Conservation (phyloP, 2,113 vertebrate species). For the Antidorcas marsupialis region DNA sequence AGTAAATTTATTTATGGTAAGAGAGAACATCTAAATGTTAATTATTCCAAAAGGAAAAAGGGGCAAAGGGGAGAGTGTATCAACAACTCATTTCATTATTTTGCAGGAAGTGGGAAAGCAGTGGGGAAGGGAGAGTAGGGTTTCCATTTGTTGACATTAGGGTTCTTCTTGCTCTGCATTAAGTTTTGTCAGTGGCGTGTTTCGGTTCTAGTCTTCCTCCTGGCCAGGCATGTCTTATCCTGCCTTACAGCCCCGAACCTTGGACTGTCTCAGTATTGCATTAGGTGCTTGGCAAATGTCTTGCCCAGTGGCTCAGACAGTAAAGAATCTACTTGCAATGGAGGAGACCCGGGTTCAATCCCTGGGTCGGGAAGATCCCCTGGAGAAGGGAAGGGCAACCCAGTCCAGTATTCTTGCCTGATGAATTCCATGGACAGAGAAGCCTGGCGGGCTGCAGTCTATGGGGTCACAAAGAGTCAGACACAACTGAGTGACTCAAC, state of each 20-base stretch:
- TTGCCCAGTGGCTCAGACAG: not conserved
- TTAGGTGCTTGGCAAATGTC: not conserved
- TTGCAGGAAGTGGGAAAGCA: not conserved
- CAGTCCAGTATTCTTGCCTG: not conserved
- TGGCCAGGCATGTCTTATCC: not conserved
- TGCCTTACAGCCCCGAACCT: not conserved
- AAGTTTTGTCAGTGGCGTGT: not conserved
- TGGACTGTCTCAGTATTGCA: not conserved
- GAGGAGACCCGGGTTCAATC: not conserved
- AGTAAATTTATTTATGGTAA: not conserved
- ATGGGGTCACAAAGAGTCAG: not conserved
- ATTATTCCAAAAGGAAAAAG: not conserved
- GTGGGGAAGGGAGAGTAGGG: not conserved
- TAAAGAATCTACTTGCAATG: not conserved
- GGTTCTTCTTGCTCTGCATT: not conserved
- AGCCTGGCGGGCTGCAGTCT: not conserved
- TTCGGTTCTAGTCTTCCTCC: not conserved
- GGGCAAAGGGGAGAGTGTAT: not conserved
- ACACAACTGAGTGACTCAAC: not conserved
- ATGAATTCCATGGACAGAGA: not conserved
- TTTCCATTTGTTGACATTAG: not conserved
- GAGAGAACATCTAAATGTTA: not conserved
- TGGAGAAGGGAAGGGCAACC: not conserved
- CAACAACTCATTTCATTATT: not conserved
- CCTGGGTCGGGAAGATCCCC: not conserved